phyloP scores from a whole-genome alignment of 2,888 invertebrate species.

The Copidosoma aretas region DNA sequence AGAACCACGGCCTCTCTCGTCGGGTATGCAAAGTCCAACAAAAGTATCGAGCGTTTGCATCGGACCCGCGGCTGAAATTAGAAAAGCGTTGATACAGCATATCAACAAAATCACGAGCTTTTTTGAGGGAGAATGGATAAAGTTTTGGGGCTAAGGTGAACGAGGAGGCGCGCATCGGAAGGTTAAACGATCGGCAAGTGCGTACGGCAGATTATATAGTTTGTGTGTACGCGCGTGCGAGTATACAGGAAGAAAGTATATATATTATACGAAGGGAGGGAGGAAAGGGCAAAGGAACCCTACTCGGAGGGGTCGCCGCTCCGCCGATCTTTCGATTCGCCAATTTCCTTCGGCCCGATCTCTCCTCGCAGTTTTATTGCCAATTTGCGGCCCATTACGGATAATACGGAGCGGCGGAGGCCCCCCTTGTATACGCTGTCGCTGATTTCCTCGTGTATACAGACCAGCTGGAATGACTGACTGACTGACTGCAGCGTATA shows the following conservation, averaged over 20 bases:
- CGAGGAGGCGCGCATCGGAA: background rate
- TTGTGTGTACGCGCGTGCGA: too few relatives aligned
- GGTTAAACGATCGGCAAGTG: slow-evolving; percentile 11
- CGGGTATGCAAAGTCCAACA: too few relatives aligned
- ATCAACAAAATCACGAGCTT: too few relatives aligned
- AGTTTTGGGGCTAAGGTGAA: too few relatives aligned
- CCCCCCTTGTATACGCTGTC: slow-evolving; percentile 2
- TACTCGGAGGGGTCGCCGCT: too few relatives aligned
- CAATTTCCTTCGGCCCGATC: slow-evolving; percentile 58
- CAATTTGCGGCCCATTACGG: slow-evolving; percentile 58
- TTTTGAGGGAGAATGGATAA: too few relatives aligned
- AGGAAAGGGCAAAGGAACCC: background rate
- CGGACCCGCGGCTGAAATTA: background rate
- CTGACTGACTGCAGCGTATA: too few relatives aligned
- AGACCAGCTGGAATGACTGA: too few relatives aligned
- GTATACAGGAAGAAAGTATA: too few relatives aligned
- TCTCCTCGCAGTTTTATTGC: slow-evolving; percentile 57
- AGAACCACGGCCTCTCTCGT: too few relatives aligned
- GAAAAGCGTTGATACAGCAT: background rate
- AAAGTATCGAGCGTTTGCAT: too few relatives aligned
- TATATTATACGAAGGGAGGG: background rate
- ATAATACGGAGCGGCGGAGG: slow-evolving; percentile 25
- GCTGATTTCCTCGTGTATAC: slow-evolving; percentile 29
- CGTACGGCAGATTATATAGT: too few relatives aligned
- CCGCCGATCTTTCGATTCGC: slow-evolving; percentile 33